Evolutionary conservation across 2,888 invertebrate species (phyloP).

Genomic region (Drosophila emarginata): DNA sequence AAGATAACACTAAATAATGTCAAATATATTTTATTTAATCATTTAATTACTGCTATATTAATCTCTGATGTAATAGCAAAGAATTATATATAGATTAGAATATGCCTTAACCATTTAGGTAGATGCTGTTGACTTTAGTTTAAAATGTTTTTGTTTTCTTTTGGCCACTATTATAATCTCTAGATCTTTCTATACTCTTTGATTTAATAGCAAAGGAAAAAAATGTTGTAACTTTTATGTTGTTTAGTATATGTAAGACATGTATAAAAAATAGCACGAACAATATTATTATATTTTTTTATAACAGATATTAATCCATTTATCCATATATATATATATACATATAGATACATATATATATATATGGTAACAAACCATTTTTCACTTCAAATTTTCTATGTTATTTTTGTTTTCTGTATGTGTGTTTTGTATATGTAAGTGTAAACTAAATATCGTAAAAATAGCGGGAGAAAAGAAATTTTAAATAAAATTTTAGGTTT

Average conservation of each 20-base stretch:
- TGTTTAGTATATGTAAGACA: slow-evolving; percentile 47
- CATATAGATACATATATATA: background rate
- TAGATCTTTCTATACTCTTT: slow-evolving; percentile 2
- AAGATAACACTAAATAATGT: background rate
- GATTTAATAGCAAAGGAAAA: slow-evolving; percentile 39
- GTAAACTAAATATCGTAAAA: background rate
- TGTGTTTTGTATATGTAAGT: slow-evolving; percentile 7
- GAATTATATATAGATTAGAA: background rate
- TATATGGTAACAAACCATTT: slow-evolving; percentile 9
- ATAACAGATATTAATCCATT: slow-evolving; percentile 18
- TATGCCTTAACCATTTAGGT: background rate
- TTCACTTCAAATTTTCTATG: slow-evolving; percentile 40
- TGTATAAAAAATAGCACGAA: slow-evolving; percentile 51
- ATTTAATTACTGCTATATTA: background rate
- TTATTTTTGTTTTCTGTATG: slow-evolving; percentile 13
- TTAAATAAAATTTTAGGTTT: slow-evolving; percentile 38
- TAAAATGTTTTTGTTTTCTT: background rate
- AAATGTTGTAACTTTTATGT: slow-evolving; percentile 39
- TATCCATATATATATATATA: background rate
- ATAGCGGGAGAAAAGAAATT: slow-evolving; percentile 10
- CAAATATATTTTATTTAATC: background rate
- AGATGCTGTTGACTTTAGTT: background rate
- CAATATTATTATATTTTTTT: slow-evolving; percentile 36
- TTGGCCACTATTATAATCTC: slow-evolving; percentile 1
- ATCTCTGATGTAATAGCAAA: background rate